Percentiles rank a stretch among this genome's conserved stretches.
These are phyloP conservation scores for Takifugu rubripes DNA, from an alignment of 2,797 vertebrate genomes.

Conservation along the genomic window DNA sequence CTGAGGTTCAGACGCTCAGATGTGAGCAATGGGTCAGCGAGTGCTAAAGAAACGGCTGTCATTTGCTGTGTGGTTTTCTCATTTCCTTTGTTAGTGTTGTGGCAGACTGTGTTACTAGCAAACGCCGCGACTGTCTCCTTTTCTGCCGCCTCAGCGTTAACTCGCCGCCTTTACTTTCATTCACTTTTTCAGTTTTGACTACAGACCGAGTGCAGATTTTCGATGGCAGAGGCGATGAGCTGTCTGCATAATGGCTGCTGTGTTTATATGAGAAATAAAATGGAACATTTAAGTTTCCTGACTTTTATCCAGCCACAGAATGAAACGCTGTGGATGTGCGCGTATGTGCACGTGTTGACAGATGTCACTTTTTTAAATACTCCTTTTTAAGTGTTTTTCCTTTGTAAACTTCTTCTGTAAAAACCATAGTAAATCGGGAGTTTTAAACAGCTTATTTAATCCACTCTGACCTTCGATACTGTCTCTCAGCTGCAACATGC, in stretches of 20 bases:
- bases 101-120: slow-evolving; percentile 63
- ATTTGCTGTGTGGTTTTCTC: slow-evolving; percentile 78
- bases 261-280: slow-evolving; percentile 34
- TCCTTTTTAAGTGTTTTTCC: too few relatives aligned
- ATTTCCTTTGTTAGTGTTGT: slow-evolving; percentile 77
- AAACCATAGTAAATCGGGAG: too few relatives aligned
- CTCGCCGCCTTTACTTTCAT: slow-evolving; percentile 24
- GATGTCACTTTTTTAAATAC: too few relatives aligned
- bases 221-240: slow-evolving; percentile 17
- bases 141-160: slow-evolving; percentile 61
- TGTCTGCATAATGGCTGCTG: slow-evolving; percentile 27
- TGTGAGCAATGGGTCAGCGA: slow-evolving; percentile 48
- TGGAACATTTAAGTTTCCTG: slow-evolving; percentile 19
- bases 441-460: too few relatives aligned
- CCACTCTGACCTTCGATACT: too few relatives aligned
- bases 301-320: slow-evolving; percentile 28
- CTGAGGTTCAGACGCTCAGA: slow-evolving; percentile 55
- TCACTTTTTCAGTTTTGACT: slow-evolving; percentile 25
- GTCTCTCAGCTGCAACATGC: too few relatives aligned
- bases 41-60: slow-evolving; percentile 70
- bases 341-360: too few relatives aligned
- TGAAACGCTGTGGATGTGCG: slow-evolving; percentile 12
- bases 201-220: slow-evolving; percentile 42
- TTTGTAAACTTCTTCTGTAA: too few relatives aligned
- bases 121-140: slow-evolving; percentile 55